These are phyloP conservation scores for Conomelus anceps DNA, from an alignment of 2,888 invertebrate species.

Conservation along the genomic window DNA sequence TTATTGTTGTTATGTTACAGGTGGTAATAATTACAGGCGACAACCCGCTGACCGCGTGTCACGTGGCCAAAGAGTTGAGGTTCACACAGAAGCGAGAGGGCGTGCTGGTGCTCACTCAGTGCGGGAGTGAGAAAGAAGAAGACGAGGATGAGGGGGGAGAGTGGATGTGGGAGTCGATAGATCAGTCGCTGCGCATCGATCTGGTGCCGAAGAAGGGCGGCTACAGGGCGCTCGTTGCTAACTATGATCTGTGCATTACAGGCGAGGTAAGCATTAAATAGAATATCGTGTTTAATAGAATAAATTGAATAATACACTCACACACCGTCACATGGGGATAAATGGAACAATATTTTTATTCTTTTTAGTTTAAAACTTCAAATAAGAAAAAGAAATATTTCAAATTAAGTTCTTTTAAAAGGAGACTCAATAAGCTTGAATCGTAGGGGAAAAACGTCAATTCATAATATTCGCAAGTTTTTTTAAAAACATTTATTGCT, in stretches of 20 bases:
- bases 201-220: slow-evolving; percentile 47
- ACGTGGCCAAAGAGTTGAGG: slow-evolving; percentile 88
- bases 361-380: no score
- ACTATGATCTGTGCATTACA: slow-evolving; percentile 89
- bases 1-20: slow-evolving; percentile 40
- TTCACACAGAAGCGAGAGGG: slow-evolving; percentile 69
- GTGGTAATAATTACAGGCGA: slow-evolving; percentile 99
- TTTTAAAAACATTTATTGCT: no score
- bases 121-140: slow-evolving; percentile 40
- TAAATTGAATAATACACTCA: no score
- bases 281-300: slow-evolving; percentile 9
- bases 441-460: no score
- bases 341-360: no score
- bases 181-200: slow-evolving; percentile 50
- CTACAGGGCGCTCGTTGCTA: slow-evolving; percentile 55
- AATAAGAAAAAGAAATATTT: no score
- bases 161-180: slow-evolving; percentile 77
- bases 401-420: no score
- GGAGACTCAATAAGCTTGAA: no score
- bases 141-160: slow-evolving; percentile 40
- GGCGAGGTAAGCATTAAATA: slow-evolving; percentile 61
- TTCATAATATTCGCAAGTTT: no score
- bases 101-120: slow-evolving; percentile 55
- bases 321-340: no score
- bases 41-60: slow-evolving; percentile 97